Base-by-base conservation (phyloP, 2,888 invertebrate genomes). In the Anagyrus pseudococci region DNA sequence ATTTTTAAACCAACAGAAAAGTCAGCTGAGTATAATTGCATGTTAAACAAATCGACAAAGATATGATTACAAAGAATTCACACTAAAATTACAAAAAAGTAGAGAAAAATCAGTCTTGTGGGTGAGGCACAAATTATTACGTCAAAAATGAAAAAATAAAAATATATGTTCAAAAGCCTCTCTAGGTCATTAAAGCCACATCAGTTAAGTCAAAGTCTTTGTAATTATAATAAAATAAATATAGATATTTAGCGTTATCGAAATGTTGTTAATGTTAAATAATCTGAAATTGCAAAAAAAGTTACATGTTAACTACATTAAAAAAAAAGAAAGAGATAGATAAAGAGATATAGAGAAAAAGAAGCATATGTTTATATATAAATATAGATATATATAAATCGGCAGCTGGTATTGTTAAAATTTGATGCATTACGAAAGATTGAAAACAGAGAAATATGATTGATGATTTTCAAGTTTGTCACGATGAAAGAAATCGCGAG, bases 51-150 rank as follows among this genome's bases (percentile, higher is more conserved):
- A 48, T 60, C 33, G 55, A 58, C 54, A 63, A 58, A 60, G 49
- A 58, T 63, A 66, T 63, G 54, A 66, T 62, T 60, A 60, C 50
- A 66, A 54, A 63, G 46, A 66, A 53, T 59, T 63, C 63, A 66
- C 66, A 66, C 66, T 66, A 37, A 63, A 63, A 58, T 55, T 59
- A 25, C 54, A 33, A 65, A 56, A 56, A 53, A 50, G 59, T 20
- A 58, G 43, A 64, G 55, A 55, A 53, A 50, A 62, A 54, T 62
- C 63, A 66, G 63, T 66, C 63, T 63, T 66, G 41, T 49, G 20
- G 46, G 40, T 55, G 52, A 63, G 63, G 57, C 57, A 63, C 57
- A 20, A 20, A n/a, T 56, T 62, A 62, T 57, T 47, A 26, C 29
- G 29, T 41, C 29, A 56, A 44, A 29, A 22, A 44, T 41, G 19